phyloP scores from a whole-genome alignment of 2,113 vertebrate genomes.

The Scartelaos histophorus region DNA sequence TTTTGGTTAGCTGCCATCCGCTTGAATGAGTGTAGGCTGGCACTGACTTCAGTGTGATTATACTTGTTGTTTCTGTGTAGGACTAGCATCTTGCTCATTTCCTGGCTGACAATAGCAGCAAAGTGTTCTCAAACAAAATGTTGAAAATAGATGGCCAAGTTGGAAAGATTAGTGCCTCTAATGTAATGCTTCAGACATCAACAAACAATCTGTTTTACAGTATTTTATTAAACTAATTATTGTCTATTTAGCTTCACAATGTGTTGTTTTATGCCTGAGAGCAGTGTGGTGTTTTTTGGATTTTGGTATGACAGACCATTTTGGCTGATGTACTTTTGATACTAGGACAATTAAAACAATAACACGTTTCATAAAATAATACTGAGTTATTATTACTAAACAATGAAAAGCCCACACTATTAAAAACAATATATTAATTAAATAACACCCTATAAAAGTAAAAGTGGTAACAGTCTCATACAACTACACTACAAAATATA shows the following conservation, averaged over 20 bases:
- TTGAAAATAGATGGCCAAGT: background rate
- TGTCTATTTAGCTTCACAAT: too few species aligned
- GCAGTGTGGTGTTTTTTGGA: too few species aligned
- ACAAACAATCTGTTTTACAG: background rate
- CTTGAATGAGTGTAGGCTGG: background rate
- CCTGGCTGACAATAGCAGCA: constrained; percentile 6
- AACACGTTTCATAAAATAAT: too few species aligned
- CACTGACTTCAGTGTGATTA: constrained; percentile 5
- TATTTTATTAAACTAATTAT: background rate
- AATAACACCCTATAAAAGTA: background rate
- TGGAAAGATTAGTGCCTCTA: background rate
- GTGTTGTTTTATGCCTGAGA: too few species aligned
- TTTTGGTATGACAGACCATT: too few species aligned
- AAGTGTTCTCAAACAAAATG: constrained; percentile 6
- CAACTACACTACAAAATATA: background rate
- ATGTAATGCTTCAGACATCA: background rate
- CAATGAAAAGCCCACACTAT: background rate
- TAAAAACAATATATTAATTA: background rate
- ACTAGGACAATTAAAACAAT: too few species aligned
- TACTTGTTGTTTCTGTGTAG: constrained; percentile 13
- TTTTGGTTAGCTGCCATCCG: constrained; percentile 9
- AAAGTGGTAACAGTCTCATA: background rate
- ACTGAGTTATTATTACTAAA: background rate
- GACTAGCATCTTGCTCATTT: constrained; percentile 19
- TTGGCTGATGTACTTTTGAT: background rate